Evolutionary conservation across 1,140 invertebrate species (phyloP).

Genomic region (Pseudomyrmex sp.): DNA sequence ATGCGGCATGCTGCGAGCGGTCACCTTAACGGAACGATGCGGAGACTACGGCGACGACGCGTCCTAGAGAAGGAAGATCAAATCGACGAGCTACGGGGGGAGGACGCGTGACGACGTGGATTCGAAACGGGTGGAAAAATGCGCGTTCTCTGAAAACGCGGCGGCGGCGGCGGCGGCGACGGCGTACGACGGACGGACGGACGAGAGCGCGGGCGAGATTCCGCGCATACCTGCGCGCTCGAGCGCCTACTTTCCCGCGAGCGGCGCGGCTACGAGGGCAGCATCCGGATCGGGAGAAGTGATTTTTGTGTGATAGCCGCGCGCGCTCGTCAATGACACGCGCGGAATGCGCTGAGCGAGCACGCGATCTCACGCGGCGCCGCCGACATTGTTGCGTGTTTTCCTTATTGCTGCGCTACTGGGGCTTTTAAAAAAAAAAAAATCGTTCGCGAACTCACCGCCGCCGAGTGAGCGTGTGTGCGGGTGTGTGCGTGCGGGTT

Average conservation of each 20-base stretch:
- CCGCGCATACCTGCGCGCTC: slow-evolving; percentile 65
- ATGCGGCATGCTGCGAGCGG: slow-evolving; percentile 16
- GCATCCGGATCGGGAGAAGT: slow-evolving; percentile 80
- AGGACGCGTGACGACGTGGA: not conserved
- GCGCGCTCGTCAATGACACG: slow-evolving; percentile 77
- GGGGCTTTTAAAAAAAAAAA: slow-evolving; percentile 47
- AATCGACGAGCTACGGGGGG: not conserved
- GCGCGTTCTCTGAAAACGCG: slow-evolving; percentile 41
- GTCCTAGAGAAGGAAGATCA: slow-evolving; percentile 14
- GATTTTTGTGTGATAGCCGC: slow-evolving; percentile 74
- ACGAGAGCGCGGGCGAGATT: slow-evolving; percentile 33
- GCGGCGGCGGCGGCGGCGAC: not conserved
- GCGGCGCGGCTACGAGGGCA: slow-evolving; percentile 67
- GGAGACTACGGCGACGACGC: not conserved
- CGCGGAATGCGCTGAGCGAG: slow-evolving; percentile 80
- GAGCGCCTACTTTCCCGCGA: slow-evolving; percentile 57
- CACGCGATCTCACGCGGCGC: slow-evolving; percentile 45
- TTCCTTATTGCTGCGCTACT: not conserved
- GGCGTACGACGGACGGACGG: slow-evolving; percentile 1
- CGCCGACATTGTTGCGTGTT: slow-evolving; percentile 52
- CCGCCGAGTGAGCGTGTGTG: slow-evolving; percentile 13
- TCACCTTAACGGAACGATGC: slow-evolving; percentile 2
- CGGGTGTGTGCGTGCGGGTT: not conserved
- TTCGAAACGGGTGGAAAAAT: slow-evolving; percentile 27
- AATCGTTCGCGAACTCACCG: not conserved